Evolutionary conservation across 2,888 invertebrate species (phyloP), one percentile per base, ranked within the genome.

Genomic region (Lypha dubia): DNA sequence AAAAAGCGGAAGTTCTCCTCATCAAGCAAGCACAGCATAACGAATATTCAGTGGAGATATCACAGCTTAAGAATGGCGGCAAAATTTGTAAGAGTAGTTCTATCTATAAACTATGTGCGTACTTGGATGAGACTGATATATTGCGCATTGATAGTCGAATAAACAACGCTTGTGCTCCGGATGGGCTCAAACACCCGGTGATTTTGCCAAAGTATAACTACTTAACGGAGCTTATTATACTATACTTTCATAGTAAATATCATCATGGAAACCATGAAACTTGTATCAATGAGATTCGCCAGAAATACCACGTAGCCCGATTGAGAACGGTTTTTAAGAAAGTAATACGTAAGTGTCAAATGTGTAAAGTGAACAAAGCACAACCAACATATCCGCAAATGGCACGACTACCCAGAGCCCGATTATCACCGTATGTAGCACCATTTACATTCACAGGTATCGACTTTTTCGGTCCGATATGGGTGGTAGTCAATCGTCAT

Each of bases 361-460:
- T 41, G 20, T 87, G 79, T 41, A 85, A 85, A 75, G 44, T 86
- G n/a, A 60, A 41, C 22, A 84, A 83, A 60, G 67, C 76, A 13
- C 7, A 35, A 6, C 35, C 35, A 35, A 35, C 7, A 7, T 35
- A 9, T 6, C 35, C 35, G 1, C 35, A 35, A 35, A 35, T 11
- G 35, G 35, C n/a, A n/a, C n/a, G n/a, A n/a, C n/a, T n/a, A n/a
- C n/a, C n/a, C n/a, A n/a, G n/a, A n/a, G n/a, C n/a, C n/a, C n/a
- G n/a, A n/a, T n/a, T n/a, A n/a, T n/a, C n/a, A n/a, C n/a, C n/a
- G n/a, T n/a, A n/a, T n/a, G n/a, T n/a, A n/a, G n/a, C n/a, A n/a
- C n/a, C n/a, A n/a, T n/a, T n/a, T n/a, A n/a, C n/a, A n/a, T n/a
- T n/a, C n/a, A n/a, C n/a, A n/a, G n/a, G n/a, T n/a, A n/a, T n/a